These are phyloP conservation scores for Acomys russatus DNA, from an alignment of 2,797 vertebrate genomes.

Conservation along the genomic window DNA sequence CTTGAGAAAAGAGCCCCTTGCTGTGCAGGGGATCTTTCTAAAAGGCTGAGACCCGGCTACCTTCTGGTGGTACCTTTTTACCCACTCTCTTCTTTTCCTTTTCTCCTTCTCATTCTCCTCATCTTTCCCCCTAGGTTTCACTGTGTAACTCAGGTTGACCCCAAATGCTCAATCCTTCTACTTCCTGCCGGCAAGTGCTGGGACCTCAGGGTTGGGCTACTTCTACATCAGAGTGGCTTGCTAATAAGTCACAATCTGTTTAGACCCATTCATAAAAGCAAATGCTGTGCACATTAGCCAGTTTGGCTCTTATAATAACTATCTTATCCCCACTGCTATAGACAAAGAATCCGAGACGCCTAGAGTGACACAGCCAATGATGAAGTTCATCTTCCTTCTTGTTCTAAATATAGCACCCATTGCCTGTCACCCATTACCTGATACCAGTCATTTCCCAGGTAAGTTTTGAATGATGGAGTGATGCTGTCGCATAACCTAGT, in stretches of 20 bases:
- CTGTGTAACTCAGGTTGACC: neutral
- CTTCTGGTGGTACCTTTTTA: neutral
- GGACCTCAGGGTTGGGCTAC: neutral
- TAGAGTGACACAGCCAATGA: neutral
- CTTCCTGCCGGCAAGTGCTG: neutral
- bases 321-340: neutral
- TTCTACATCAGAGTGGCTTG: neutral
- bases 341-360: neutral
- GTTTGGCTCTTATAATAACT: slow-evolving; percentile 39
- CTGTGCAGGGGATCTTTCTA: neutral
- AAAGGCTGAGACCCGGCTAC: neutral
- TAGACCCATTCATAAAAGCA: slow-evolving; percentile 3
- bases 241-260: slow-evolving; percentile 11
- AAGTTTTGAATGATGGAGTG: neutral
- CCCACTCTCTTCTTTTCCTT: neutral
- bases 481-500: neutral
- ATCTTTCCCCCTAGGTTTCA: neutral
- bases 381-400: slow-evolving; percentile 25
- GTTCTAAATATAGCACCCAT: neutral
- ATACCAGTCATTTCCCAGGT: neutral
- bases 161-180: neutral
- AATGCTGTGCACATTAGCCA: neutral
- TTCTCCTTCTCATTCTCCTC: neutral
- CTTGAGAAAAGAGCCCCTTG: neutral
- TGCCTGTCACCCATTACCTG: neutral